Evolutionary conservation across 2,113 vertebrate genomes (phyloP).

Genomic region (Marcusenius ussheri): DNA sequence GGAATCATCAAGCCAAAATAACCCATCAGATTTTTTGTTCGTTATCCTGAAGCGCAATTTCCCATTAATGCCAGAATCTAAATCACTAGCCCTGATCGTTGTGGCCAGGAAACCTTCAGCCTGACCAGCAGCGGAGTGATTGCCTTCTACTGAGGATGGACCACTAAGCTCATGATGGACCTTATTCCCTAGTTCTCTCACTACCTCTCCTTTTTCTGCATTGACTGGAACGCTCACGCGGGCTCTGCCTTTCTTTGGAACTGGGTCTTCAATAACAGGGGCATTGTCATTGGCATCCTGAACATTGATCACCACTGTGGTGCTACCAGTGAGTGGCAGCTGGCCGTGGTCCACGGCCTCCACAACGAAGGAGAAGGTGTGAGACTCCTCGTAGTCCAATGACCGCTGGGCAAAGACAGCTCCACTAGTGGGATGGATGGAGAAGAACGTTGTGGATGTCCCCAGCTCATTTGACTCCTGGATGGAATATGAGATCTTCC

Average conservation of each 20-base stretch:
- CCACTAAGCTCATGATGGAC: background rate
- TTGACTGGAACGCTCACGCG: conserved; percentile 68
- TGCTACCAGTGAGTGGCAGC: conserved; percentile 65
- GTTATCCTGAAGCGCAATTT: conserved; percentile 64
- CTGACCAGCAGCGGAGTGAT: conserved; percentile 30
- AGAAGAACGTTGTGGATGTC: conserved; percentile 43
- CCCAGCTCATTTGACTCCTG: conserved; percentile 45
- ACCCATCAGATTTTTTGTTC: conserved; percentile 43
- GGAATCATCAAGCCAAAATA: conserved; percentile 67
- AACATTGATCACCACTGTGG: conserved; percentile 65
- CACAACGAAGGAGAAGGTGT: conserved; percentile 68
- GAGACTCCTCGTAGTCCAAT: conserved; percentile 73
- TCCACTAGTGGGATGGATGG: conserved; percentile 67
- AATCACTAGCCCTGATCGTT: conserved; percentile 68
- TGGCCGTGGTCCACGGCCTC: conserved; percentile 73
- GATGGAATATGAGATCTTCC: conserved; percentile 74
- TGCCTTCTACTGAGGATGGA: background rate
- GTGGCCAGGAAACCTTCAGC: conserved; percentile 51
- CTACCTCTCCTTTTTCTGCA: conserved; percentile 62
- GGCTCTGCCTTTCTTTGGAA: conserved; percentile 61
- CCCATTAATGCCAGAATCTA: conserved; percentile 71
- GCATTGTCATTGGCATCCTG: conserved; percentile 79
- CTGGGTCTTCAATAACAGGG: conserved; percentile 66
- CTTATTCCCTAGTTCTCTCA: conserved; percentile 48
- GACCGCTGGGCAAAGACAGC: conserved; percentile 62